These are phyloP conservation scores for Pomatorhinus ruficollis DNA, from an alignment of 2,113 vertebrate genomes.

Conservation along the genomic window DNA sequence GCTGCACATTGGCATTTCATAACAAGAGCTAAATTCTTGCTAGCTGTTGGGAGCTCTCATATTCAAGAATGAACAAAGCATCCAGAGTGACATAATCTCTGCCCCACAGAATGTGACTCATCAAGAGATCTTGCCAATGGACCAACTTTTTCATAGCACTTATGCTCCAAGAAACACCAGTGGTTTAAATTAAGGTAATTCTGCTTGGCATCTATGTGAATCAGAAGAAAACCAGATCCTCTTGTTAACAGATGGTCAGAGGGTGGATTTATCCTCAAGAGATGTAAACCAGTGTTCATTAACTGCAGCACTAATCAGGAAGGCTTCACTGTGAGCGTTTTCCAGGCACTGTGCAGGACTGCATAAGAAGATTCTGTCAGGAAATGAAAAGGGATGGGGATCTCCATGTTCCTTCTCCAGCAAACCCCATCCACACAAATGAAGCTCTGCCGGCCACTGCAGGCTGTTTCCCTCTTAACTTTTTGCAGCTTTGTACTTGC, in stretches of 20 bases:
- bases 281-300: background rate
- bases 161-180: background rate
- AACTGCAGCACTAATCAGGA: background rate
- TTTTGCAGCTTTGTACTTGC: background rate
- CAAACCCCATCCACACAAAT: background rate
- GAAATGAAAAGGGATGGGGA: background rate
- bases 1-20: background rate
- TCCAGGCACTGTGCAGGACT: background rate
- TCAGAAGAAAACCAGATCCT: background rate
- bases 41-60: background rate
- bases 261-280: background rate
- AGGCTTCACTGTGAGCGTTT: rapidly evolving
- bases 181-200: background rate
- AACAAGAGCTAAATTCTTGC: background rate
- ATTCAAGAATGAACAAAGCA: background rate
- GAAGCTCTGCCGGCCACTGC: background rate
- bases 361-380: background rate
- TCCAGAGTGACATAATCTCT: background rate
- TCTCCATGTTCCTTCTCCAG: background rate
- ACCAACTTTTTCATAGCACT: background rate
- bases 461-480: background rate
- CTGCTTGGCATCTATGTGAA: background rate
- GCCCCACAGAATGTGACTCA: background rate
- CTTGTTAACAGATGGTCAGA: background rate
- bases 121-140: background rate